Conservation (phyloP, 2,888 invertebrate species). For the Euzophera pinguis region DNA sequence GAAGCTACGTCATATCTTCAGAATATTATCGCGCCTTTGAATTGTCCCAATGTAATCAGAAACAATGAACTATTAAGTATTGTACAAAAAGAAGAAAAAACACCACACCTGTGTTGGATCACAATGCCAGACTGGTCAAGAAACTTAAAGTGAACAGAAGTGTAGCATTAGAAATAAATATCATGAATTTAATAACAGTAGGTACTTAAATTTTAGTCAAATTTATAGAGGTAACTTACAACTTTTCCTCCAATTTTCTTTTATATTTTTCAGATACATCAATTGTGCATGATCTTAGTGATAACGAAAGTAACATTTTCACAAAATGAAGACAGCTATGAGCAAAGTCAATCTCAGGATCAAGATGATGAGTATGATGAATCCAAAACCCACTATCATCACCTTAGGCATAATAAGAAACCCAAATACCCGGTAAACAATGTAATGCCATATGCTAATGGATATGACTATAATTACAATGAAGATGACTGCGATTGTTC, state of each 20-base stretch:
- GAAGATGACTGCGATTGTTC: constrained; percentile 36
- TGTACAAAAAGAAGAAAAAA: constrained; percentile 8
- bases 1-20: constrained; percentile 12
- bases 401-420: not conserved
- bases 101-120: constrained; percentile 11
- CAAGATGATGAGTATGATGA: not conserved
- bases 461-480: constrained; percentile 22
- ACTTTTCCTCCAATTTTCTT: not conserved
- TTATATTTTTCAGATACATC: not conserved
- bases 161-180: not conserved
- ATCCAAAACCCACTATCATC: constrained; percentile 4
- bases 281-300: not conserved
- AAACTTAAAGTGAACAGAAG: not conserved
- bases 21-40: constrained; percentile 15
- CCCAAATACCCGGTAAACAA: not conserved
- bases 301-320: not conserved
- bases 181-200: constrained; percentile 3
- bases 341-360: not conserved
- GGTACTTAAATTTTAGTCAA: not conserved
- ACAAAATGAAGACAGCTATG: not conserved
- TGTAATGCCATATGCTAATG: not conserved
- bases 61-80: constrained; percentile 20
- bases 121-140: constrained; percentile 3
- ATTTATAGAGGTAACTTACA: not conserved
- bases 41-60: constrained; percentile 15